These are phyloP conservation scores for Camponotus vicinus DNA, from an alignment of 1,140 invertebrate species.

Conservation along the genomic window DNA sequence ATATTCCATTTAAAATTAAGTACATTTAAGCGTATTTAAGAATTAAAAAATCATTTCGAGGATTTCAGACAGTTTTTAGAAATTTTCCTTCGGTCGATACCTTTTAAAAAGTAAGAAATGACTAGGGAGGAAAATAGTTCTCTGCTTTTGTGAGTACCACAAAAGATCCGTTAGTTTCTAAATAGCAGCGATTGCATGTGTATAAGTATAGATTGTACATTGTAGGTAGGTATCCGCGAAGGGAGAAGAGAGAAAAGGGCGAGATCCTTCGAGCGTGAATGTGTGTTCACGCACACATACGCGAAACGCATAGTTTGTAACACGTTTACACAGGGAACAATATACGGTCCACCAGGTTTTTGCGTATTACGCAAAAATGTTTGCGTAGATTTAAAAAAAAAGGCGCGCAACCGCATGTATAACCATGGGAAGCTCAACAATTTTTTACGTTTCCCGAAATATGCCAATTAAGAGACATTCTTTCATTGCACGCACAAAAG, in stretches of 20 bases:
- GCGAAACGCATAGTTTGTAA: conserved; percentile 39
- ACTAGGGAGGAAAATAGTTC: no score
- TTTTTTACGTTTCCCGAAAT: conserved; percentile 47
- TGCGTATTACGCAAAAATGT: background rate
- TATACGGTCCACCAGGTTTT: conserved; percentile 45
- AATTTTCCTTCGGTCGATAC: no score
- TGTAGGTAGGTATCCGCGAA: conserved; percentile 21
- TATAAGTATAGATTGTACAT: background rate
- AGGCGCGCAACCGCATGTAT: no score
- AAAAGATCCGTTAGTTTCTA: background rate
- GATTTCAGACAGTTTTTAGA: no score
- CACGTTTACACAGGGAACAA: conserved; percentile 47
- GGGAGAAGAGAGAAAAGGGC: conserved; percentile 40
- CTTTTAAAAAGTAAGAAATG: background rate
- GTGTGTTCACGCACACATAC: conserved; percentile 3
- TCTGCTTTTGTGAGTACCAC: background rate
- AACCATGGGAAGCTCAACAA: background rate
- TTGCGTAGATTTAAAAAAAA: background rate
- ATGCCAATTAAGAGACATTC: conserved; percentile 22
- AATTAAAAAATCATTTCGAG: no score
- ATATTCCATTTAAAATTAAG: no score
- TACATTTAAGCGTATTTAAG: no score
- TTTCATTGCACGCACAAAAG: conserved; percentile 6
- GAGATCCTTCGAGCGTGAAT: conserved; percentile 26
- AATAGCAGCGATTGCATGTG: background rate